Percentiles rank a stretch among this genome's conserved stretches.
Evolutionary conservation across 1,140 invertebrate species (phyloP).

Genomic region (Cydia splendana): DNA sequence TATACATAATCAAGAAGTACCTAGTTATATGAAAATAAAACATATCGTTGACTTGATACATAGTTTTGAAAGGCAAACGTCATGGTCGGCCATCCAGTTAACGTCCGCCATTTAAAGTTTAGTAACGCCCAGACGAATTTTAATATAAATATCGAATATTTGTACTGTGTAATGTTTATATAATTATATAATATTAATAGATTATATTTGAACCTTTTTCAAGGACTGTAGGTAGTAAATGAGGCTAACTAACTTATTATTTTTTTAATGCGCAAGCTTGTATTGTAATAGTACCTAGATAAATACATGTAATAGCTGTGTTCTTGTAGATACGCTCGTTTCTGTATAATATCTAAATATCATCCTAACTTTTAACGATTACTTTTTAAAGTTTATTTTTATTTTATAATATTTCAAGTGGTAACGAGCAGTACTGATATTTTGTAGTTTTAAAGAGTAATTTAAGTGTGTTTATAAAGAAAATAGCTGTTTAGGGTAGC

Average conservation of each 20-base stretch:
- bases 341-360: constrained; percentile 29
- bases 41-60: constrained; percentile 14
- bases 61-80: constrained; percentile 6
- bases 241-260: constrained; percentile 40
- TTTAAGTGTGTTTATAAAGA: constrained; percentile 44
- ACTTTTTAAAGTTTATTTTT: constrained; percentile 23
- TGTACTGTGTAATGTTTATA: constrained; percentile 37
- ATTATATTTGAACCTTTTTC: constrained; percentile 34
- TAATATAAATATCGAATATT: constrained; percentile 32
- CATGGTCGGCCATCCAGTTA: background rate
- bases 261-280: constrained; percentile 38
- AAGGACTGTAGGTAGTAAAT: constrained; percentile 38
- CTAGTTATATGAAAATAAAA: constrained; percentile 12
- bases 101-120: constrained; percentile 27
- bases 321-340: constrained; percentile 40
- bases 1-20: background rate
- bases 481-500: constrained; percentile 41
- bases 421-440: constrained; percentile 44
- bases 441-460: constrained; percentile 34
- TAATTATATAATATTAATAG: constrained; percentile 35
- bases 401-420: constrained; percentile 30
- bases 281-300: constrained; percentile 24
- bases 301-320: constrained; percentile 35
- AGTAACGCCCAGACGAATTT: constrained; percentile 15
- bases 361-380: constrained; percentile 8